Evolutionary conservation across 2,113 vertebrate genomes (phyloP), one percentile per base, ranked within the genome.

Genomic region (Gadus chalcogrammus): DNA sequence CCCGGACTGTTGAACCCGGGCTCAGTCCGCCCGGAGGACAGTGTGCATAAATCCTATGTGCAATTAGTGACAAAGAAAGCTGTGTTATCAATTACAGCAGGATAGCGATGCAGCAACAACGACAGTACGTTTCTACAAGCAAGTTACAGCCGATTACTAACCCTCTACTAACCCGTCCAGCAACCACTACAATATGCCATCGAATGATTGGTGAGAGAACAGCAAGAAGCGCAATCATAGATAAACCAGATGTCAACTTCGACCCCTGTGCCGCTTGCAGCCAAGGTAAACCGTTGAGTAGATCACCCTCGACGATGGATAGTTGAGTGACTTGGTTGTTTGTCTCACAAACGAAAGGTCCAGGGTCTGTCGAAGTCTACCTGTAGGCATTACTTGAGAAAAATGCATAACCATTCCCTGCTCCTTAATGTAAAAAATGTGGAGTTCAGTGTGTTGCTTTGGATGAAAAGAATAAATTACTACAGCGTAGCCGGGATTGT

Each of bases 81-180:
- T 4, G 67, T 42, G 67, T 60, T 69, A 61, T 42, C 58, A 42
- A 69, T 61, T 60, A 61, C 56, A 61, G 56, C 56, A 13, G 28
- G n/a, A 4, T 15, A 8, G n/a, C 12, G 13, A 16, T n/a, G 28
- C 53, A 67, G 66, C 56, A 62, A 48, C 16, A 18, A 70, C 16
- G 17, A 63, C 35, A 28, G 15, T 13, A n/a, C 5, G 61, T 15
- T 27, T 62, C 24, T 27, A 15, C 22, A 20, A 12, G 1, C 7
- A 20, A 22, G 59, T 22, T 61, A 20, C 58, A 61, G 59, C n/a
- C 42, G 18, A 2, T 22, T 61, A n/a, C 58, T 5, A 6, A 59
- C 20, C 20, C 60, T 13, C 20, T 20, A n/a, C 61, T 62, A 22
- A 20, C 13, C 61, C 13, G 59, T 18, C 59, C 7, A 24, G 18